Percentiles rank a stretch among this genome's conserved stretches.
phyloP scores from a whole-genome alignment of 2,113 vertebrate genomes.

The Anguilla rostrata region DNA sequence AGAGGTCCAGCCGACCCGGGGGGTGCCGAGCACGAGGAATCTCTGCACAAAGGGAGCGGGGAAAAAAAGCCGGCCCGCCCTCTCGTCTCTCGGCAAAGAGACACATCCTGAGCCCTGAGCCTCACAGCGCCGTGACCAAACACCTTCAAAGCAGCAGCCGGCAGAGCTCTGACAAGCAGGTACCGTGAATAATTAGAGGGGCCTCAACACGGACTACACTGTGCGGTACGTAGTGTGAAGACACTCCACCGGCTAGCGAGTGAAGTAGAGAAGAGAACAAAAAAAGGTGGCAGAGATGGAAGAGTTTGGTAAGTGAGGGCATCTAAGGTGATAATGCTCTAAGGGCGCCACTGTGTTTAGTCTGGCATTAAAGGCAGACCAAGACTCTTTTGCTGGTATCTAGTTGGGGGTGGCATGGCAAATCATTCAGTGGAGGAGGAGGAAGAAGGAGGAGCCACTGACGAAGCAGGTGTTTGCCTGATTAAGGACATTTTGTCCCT shows the following conservation, averaged over 20 bases:
- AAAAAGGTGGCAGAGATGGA: not conserved
- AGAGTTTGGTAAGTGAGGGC: not conserved
- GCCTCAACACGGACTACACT: too few relatives aligned
- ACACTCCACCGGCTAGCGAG: too few relatives aligned
- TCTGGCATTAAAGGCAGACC: not conserved
- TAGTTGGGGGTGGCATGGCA: too few relatives aligned
- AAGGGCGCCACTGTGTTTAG: not conserved
- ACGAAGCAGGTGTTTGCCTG: not conserved
- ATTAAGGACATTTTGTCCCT: not conserved
- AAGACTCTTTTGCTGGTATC: too few relatives aligned
- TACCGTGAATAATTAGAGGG: not conserved
- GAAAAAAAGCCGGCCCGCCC: not conserved
- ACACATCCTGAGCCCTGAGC: not conserved
- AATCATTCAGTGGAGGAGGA: not conserved
- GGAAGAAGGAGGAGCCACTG: not conserved
- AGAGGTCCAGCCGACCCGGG: too few relatives aligned
- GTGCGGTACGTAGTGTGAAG: not conserved
- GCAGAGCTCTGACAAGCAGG: not conserved
- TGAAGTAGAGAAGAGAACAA: not conserved
- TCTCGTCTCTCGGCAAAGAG: too few relatives aligned
- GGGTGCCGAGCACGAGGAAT: not conserved
- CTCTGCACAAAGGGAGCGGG: not conserved
- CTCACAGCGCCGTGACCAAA: not conserved
- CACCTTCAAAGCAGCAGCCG: not conserved
- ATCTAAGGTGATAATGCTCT: not conserved